A percentile compares a stretch with the other conserved stretches of the same genome.
Evolutionary conservation across 2,113 vertebrate genomes (phyloP).

Genomic region (Sorex araneus): DNA sequence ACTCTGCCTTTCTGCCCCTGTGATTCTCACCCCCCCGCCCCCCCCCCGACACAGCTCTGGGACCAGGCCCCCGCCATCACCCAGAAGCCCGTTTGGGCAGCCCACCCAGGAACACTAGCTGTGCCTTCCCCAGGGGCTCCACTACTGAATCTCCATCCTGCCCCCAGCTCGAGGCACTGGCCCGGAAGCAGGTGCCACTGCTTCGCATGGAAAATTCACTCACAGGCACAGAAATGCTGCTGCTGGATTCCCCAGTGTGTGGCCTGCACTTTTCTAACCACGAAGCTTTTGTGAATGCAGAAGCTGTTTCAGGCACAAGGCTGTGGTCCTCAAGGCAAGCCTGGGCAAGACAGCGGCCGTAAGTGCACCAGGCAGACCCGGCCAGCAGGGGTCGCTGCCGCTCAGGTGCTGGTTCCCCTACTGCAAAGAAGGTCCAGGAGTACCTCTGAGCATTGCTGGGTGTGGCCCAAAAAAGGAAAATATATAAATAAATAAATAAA

Average conservation of each 20-base stretch:
- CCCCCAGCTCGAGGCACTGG: neutral
- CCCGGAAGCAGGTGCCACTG: neutral
- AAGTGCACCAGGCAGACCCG: neutral
- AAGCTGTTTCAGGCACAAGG: neutral
- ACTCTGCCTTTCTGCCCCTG: neutral
- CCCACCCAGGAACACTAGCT: neutral
- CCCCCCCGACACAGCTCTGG: neutral
- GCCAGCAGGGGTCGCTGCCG: neutral
- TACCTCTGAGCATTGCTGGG: too few species aligned
- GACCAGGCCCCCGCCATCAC: neutral
- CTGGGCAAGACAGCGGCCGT: neutral
- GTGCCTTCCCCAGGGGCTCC: neutral
- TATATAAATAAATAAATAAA: too few species aligned
- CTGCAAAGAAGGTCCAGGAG: too few species aligned
- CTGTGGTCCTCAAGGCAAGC: neutral
- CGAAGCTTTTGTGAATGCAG: neutral
- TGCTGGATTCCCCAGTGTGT: neutral
- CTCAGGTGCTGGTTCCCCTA: neutral
- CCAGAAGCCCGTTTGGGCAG: neutral
- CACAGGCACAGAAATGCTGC: neutral
- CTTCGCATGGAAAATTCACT: slow-evolving; percentile 28
- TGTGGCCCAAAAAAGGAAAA: too few species aligned
- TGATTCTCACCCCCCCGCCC: neutral
- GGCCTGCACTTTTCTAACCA: neutral
- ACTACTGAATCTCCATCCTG: neutral